Percentiles rank a stretch among this genome's conserved stretches.
Conservation (phyloP, 2,113 vertebrate genomes). For the Thinocorus orbignyianus region DNA sequence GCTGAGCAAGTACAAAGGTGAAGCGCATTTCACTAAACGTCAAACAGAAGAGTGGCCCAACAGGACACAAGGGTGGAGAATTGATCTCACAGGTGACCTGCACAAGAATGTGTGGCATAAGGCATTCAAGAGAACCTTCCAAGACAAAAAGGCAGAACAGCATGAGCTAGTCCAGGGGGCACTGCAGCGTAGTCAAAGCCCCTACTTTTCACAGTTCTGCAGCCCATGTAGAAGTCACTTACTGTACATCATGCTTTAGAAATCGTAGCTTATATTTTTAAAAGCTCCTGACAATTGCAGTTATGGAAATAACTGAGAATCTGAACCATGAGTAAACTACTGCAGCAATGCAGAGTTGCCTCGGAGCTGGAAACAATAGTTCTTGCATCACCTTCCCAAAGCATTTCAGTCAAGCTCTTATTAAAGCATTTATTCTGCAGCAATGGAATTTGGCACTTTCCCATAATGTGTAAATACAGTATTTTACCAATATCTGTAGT, state of each 20-base stretch:
- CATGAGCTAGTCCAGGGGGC: background rate
- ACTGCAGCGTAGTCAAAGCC: background rate
- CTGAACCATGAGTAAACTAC: background rate
- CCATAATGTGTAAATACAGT: background rate
- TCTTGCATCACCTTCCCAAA: background rate
- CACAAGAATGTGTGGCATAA: background rate
- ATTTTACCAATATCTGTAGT: background rate
- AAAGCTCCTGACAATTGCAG: background rate
- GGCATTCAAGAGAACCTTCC: background rate
- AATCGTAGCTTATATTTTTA: background rate
- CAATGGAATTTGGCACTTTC: background rate
- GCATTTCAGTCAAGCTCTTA: background rate
- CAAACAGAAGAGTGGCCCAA: background rate
- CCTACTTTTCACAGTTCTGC: background rate
- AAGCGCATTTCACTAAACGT: fast-evolving
- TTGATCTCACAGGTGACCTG: fast-evolving
- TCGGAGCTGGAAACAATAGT: background rate
- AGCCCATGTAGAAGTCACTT: background rate
- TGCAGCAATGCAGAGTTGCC: background rate
- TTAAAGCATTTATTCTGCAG: background rate
- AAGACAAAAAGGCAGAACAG: background rate
- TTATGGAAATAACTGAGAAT: background rate
- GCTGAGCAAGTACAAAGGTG: background rate
- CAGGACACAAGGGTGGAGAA: background rate
- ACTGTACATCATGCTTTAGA: background rate